A percentile compares a stretch with the other conserved stretches of the same genome.
phyloP scores from a whole-genome alignment of 2,113 vertebrate species.

The Plestiodon gilberti region DNA sequence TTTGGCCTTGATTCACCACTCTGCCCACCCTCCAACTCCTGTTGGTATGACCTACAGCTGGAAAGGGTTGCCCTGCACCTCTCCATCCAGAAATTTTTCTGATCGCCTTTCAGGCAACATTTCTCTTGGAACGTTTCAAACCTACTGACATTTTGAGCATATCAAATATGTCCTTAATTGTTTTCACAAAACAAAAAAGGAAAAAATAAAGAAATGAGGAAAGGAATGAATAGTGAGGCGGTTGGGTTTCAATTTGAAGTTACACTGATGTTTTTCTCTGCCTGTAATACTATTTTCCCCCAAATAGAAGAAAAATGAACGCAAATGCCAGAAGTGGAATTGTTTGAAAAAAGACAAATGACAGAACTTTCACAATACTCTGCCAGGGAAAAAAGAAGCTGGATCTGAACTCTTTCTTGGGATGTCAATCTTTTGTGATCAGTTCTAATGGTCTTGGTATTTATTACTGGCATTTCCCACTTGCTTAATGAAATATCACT shows the following conservation, averaged over 20 bases:
- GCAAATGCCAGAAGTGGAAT: background rate
- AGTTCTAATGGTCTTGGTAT: background rate
- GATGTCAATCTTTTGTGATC: slow-evolving; percentile 44
- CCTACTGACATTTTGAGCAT: background rate
- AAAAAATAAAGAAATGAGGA: slow-evolving; percentile 51
- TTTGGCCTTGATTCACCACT: no score
- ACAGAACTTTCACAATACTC: slow-evolving; percentile 21
- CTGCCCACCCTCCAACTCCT: no score
- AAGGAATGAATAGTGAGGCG: slow-evolving; percentile 27
- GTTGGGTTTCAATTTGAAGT: slow-evolving; percentile 41
- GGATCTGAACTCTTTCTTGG: slow-evolving; percentile 30
- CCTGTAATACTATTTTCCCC: slow-evolving; percentile 27
- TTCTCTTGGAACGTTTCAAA: background rate
- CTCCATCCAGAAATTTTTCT: background rate
- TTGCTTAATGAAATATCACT: slow-evolving; percentile 70
- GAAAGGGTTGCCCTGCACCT: no score
- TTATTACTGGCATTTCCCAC: slow-evolving; percentile 49
- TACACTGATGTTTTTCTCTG: slow-evolving; percentile 41
- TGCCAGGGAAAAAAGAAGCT: background rate
- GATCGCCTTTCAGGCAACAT: background rate
- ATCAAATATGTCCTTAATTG: background rate
- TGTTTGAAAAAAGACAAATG: slow-evolving; percentile 30
- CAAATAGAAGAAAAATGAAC: accelerated
- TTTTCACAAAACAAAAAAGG: slow-evolving; percentile 30
- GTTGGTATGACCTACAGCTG: no score